Percentiles rank a stretch among this genome's conserved stretches.
Conservation (phyloP, 2,888 invertebrate genomes). For the Gasteruption jaculator region DNA sequence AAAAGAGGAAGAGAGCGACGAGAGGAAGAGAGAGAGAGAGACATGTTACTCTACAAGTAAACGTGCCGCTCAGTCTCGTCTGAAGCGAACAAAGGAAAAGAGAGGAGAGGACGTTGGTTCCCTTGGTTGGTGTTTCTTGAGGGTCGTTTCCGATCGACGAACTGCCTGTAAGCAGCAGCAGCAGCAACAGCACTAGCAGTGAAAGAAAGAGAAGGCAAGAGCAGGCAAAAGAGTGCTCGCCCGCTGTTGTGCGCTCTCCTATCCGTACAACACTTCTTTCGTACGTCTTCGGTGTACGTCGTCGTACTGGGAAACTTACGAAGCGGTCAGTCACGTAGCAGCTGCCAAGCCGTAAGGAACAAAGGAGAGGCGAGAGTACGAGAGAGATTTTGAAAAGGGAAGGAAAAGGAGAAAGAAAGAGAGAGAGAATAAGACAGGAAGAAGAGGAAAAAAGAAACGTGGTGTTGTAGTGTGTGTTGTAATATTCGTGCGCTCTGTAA, state of each 20-base stretch:
- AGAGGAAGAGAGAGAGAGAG: constrained; percentile 15
- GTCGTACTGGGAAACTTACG: constrained; percentile 27
- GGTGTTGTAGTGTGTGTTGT: constrained; percentile 3
- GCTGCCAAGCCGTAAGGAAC: constrained; percentile 35
- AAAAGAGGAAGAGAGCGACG: constrained; percentile 19
- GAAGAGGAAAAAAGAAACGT: not conserved
- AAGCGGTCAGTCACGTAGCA: constrained; percentile 41
- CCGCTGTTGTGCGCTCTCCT: constrained; percentile 11
- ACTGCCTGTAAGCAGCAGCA: too few relatives aligned
- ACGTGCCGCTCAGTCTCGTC: constrained; percentile 30
- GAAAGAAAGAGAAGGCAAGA: too few relatives aligned
- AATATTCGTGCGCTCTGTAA: too few relatives aligned
- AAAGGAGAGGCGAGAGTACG: constrained; percentile 23
- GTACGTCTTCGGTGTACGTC: constrained; percentile 31
- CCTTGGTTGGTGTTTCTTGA: constrained; percentile 29
- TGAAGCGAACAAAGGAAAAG: constrained; percentile 31
- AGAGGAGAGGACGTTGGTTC: too few relatives aligned
- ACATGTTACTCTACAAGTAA: constrained; percentile 15
- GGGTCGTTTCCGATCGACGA: constrained; percentile 40
- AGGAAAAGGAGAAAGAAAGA: constrained; percentile 2
- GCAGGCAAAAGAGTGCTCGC: too few relatives aligned
- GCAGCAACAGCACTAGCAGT: too few relatives aligned
- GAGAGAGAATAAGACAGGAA: constrained; percentile 7
- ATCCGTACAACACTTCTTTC: constrained; percentile 33
- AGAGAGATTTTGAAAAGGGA: constrained; percentile 2